A percentile compares a stretch with the other conserved stretches of the same genome.
Evolutionary conservation across 2,797 vertebrate species (phyloP).

Genomic region (Darevskia mixta): DNA sequence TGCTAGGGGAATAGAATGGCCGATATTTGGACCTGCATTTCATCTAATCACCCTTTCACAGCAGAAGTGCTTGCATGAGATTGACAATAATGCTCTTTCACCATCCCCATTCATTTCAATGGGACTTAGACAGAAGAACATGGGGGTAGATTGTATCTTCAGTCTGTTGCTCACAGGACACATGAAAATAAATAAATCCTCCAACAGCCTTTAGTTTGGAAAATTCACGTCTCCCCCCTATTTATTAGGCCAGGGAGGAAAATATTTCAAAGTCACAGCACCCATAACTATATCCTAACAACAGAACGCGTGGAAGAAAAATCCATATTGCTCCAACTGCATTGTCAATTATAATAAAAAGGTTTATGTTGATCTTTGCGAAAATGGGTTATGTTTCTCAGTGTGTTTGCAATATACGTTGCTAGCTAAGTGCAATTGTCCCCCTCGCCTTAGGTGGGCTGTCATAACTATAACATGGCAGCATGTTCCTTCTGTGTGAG

Average conservation of each 20-base stretch:
- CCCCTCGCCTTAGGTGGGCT: conserved; percentile 1
- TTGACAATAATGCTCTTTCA: neutral
- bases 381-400: conserved; percentile 46
- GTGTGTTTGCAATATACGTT: conserved; percentile 45
- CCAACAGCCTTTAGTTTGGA: neutral
- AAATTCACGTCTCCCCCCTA: neutral
- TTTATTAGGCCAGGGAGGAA: neutral
- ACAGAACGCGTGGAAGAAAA: conserved; percentile 60
- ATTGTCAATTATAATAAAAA: conserved; percentile 61
- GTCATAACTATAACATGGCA: conserved; percentile 46
- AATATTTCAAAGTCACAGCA: conserved; percentile 47
- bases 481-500: conserved; percentile 47
- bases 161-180: neutral
- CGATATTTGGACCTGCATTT: neutral
- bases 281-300: conserved; percentile 50
- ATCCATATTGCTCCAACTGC: conserved; percentile 38
- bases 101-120: neutral
- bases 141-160: no score
- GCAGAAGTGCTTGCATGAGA: neutral
- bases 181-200: conserved; percentile 5
- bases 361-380: conserved; percentile 55
- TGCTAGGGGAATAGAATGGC: neutral
- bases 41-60: neutral
- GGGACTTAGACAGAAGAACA: neutral
- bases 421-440: conserved; percentile 53